These are phyloP conservation scores for Brachirus orientalis DNA, from an alignment of 2,113 vertebrate species.

Conservation along the genomic window DNA sequence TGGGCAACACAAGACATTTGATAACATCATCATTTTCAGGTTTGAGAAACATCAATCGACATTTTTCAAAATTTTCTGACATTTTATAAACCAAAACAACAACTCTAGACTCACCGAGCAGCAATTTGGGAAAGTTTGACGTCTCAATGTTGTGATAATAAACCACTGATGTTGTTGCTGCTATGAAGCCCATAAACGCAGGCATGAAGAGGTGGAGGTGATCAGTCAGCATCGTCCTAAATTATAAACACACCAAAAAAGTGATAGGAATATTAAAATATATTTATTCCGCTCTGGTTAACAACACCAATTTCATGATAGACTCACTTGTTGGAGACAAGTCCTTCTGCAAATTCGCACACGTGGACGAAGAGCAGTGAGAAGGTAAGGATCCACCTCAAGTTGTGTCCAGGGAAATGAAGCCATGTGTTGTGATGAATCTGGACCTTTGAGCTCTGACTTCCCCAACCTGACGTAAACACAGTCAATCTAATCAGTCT, in stretches of 20 bases:
- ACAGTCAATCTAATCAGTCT: no score
- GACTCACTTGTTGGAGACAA: constrained; percentile 92
- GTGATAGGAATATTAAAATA: no score
- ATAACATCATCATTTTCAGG: background rate
- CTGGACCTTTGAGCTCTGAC: constrained; percentile 98
- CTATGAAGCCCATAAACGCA: constrained; percentile 95
- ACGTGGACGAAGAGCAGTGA: constrained; percentile 94
- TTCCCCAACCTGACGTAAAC: constrained; percentile 90
- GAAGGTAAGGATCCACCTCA: constrained; percentile 97
- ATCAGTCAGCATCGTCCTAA: constrained; percentile 82
- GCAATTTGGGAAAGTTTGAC: constrained; percentile 96
- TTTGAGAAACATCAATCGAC: background rate
- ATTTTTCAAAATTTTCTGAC: background rate
- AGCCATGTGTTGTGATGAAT: constrained; percentile 99
- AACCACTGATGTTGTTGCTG: constrained; percentile 94
- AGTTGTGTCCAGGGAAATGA: constrained; percentile 96
- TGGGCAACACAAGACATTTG: no score
- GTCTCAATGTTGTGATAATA: constrained; percentile 99
- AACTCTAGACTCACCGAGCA: constrained; percentile 85
- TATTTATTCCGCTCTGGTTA: no score
- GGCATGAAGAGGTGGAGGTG: constrained; percentile 96
- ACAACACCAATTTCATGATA: no score
- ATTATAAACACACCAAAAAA: constrained; percentile 6
- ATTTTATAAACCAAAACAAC: no score
- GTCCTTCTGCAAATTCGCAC: constrained; percentile 96